Percentiles rank a stretch among this genome's conserved stretches.
These are phyloP conservation scores for Uria lomvia DNA, from an alignment of 2,113 vertebrate species.

Conservation along the genomic window DNA sequence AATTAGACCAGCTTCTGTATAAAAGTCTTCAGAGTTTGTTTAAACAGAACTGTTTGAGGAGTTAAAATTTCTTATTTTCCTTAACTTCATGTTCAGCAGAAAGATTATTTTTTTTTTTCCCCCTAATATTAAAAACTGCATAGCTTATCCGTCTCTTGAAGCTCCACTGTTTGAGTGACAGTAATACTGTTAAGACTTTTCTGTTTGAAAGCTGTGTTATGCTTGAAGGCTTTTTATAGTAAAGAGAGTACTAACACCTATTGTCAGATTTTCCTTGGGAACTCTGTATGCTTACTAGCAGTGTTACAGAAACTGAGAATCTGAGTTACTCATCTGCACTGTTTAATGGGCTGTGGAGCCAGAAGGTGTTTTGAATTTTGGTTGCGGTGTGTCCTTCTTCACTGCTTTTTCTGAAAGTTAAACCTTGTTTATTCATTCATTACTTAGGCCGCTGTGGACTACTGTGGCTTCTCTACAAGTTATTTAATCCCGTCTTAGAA, in stretches of 20 bases:
- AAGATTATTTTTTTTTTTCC: background rate
- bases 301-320: background rate
- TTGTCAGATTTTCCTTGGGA: background rate
- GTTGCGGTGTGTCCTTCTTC: background rate
- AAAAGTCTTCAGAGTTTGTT: background rate
- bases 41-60: background rate
- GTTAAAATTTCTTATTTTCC: background rate
- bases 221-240: background rate
- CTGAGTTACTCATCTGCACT: background rate
- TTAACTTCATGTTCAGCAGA: background rate
- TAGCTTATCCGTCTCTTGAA: background rate
- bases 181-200: background rate
- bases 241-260: background rate
- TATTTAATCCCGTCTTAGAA: background rate
- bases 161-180: background rate
- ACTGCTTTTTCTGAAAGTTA: background rate
- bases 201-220: background rate
- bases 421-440: background rate
- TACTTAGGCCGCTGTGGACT: background rate
- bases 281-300: background rate
- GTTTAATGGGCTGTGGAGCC: background rate
- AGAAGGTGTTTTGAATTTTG: background rate
- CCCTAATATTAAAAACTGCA: background rate
- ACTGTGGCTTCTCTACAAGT: background rate
- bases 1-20: background rate